Conservation (phyloP, 2,888 invertebrate genomes). For the Hydrotaea cyrtoneurina region DNA sequence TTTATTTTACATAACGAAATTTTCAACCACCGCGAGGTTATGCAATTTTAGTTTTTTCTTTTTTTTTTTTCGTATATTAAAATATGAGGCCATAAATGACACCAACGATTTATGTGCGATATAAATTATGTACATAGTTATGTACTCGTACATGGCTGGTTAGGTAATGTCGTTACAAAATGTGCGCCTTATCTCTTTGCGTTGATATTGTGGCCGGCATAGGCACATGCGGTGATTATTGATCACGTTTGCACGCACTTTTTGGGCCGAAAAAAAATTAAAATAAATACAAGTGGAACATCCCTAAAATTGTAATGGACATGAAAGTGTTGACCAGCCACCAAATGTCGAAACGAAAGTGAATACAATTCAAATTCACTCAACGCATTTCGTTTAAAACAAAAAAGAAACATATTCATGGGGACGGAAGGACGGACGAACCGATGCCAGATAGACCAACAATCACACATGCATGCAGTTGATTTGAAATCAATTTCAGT, state of each 20-base stretch:
- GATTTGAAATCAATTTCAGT: slow-evolving; percentile 31
- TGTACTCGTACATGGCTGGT: not conserved
- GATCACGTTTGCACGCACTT: slow-evolving; percentile 45
- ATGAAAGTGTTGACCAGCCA: slow-evolving; percentile 43
- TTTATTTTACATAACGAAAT: too few species aligned
- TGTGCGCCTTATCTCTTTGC: slow-evolving; percentile 26
- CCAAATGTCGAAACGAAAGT: slow-evolving; percentile 57
- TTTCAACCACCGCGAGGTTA: slow-evolving; percentile 13
- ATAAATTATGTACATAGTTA: not conserved
- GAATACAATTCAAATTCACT: slow-evolving; percentile 52
- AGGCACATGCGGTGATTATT: not conserved
- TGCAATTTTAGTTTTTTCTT: slow-evolving; percentile 48
- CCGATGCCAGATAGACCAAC: too few species aligned
- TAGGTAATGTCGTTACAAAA: slow-evolving; percentile 52
- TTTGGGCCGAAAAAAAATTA: slow-evolving; percentile 47
- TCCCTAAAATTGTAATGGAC: slow-evolving; percentile 42
- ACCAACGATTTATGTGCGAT: not conserved
- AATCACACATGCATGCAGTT: slow-evolving; percentile 23
- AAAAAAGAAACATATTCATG: not conserved
- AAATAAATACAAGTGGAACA: slow-evolving; percentile 19
- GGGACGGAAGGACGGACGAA: not conserved
- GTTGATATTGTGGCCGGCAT: slow-evolving; percentile 11
- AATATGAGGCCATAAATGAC: slow-evolving; percentile 57
- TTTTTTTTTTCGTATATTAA: slow-evolving; percentile 7
- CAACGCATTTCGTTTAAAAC: slow-evolving; percentile 28